A percentile compares a stretch with the other conserved stretches of the same genome.
phyloP scores from a whole-genome alignment of 2,113 vertebrate genomes.

The Bungarus multicinctus region DNA sequence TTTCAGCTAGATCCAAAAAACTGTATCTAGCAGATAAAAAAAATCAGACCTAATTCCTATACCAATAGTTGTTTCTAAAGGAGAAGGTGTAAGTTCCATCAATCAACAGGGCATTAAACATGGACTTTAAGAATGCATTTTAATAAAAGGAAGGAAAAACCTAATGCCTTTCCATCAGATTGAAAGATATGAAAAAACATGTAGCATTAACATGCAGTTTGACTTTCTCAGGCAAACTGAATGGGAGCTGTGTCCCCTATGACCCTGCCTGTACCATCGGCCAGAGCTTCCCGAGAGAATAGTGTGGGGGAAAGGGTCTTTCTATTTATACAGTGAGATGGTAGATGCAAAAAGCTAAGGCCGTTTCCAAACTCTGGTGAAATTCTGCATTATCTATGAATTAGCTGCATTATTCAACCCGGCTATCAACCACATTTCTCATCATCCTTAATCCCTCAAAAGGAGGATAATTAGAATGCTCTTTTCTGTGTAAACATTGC shows the following conservation, averaged over 20 bases:
- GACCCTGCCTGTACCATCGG: slow-evolving; percentile 11
- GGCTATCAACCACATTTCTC: background rate
- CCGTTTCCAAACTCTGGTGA: background rate
- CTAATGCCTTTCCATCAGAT: slow-evolving; percentile 5
- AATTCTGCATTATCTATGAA: slow-evolving; percentile 27
- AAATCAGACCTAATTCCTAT: slow-evolving; percentile 54
- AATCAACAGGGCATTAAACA: slow-evolving; percentile 36
- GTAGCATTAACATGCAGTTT: background rate
- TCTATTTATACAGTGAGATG: slow-evolving; percentile 46
- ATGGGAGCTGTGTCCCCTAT: slow-evolving; percentile 18
- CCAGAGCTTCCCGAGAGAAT: slow-evolving; percentile 29
- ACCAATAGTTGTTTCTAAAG: slow-evolving; percentile 45
- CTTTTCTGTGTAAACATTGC: background rate
- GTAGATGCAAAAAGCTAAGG: slow-evolving; percentile 28
- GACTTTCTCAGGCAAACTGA: slow-evolving; percentile 38
- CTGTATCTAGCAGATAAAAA: slow-evolving; percentile 46
- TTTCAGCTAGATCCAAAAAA: slow-evolving; percentile 58
- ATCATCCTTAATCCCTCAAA: background rate
- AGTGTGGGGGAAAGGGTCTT: slow-evolving; percentile 2
- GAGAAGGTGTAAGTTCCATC: slow-evolving; percentile 40
- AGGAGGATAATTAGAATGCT: background rate
- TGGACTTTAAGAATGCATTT: slow-evolving; percentile 45
- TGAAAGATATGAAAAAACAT: background rate
- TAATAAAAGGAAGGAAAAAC: slow-evolving; percentile 7
- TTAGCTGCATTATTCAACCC: slow-evolving; percentile 19